These are phyloP conservation scores for Thalassaphorura encarpata DNA, from an alignment of 1,140 invertebrate genomes.

Conservation along the genomic window DNA sequence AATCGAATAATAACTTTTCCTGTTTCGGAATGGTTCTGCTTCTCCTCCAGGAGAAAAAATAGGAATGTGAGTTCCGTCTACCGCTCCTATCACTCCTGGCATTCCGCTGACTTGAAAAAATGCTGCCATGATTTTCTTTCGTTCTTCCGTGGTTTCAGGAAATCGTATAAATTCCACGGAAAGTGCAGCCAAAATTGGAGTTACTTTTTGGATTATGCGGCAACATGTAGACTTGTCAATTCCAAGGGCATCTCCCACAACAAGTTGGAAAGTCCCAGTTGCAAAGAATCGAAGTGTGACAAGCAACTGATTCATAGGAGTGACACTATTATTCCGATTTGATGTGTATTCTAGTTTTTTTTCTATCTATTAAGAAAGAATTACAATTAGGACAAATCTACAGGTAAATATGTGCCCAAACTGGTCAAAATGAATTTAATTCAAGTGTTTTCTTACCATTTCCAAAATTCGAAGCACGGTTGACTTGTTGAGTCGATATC, in stretches of 20 bases:
- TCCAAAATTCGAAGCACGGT: neutral
- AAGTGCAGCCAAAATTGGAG: neutral
- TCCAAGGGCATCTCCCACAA: conserved; percentile 25
- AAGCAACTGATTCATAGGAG: conserved; percentile 5
- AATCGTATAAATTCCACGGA: neutral
- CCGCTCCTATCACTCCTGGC: conserved; percentile 25
- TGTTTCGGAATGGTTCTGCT: conserved; percentile 31
- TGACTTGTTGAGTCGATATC: neutral
- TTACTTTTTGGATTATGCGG: conserved; percentile 25
- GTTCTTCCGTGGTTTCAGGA: neutral
- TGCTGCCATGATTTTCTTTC: neutral
- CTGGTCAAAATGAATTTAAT: too few species aligned
- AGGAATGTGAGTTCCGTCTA: conserved; percentile 33
- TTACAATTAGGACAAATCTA: too few species aligned
- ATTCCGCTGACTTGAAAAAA: conserved; percentile 4
- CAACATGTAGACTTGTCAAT: conserved; percentile 21
- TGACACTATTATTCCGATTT: neutral
- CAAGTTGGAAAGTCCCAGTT: conserved; percentile 14
- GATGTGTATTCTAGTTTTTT: neutral
- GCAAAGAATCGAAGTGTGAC: neutral
- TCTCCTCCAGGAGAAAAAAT: conserved; percentile 31
- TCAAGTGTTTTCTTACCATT: too few species aligned
- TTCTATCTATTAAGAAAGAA: conserved; percentile 1
- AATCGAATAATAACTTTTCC: conserved; percentile 28
- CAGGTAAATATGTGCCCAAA: too few species aligned